These are phyloP conservation scores for Euclidia mi DNA, from an alignment of 2,888 invertebrate species.

Conservation along the genomic window DNA sequence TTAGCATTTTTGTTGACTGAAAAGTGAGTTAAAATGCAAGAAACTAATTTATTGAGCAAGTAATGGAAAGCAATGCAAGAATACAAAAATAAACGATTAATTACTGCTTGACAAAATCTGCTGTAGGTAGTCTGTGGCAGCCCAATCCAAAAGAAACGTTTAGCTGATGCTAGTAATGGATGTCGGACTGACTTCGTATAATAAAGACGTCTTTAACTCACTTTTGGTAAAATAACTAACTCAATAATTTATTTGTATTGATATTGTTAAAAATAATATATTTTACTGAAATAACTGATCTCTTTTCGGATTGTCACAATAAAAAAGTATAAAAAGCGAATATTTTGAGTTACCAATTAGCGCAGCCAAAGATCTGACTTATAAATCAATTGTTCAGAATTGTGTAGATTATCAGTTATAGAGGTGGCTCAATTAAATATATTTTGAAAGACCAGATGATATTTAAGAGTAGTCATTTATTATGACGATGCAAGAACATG, in stretches of 20 bases:
- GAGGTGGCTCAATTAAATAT: conserved; percentile 39
- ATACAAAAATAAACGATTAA: background rate
- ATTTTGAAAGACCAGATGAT: conserved; percentile 12
- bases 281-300: too few relatives aligned
- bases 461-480: conserved; percentile 1
- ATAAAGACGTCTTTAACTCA: conserved; percentile 7
- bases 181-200: background rate
- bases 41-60: background rate
- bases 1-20: background rate
- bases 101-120: too few relatives aligned
- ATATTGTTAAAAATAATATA: conserved; percentile 10
- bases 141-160: too few relatives aligned
- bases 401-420: conserved; percentile 1
- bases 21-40: conserved; percentile 5
- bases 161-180: too few relatives aligned
- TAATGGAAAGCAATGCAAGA: background rate
- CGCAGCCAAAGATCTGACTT: conserved; percentile 50
- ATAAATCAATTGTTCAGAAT: conserved; percentile 15
- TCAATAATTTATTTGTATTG: conserved; percentile 15
- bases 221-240: conserved; percentile 7
- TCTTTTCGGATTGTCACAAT: conserved; percentile 22
- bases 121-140: too few relatives aligned
- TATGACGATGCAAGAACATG: conserved; percentile 11
- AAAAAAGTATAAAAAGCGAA: conserved; percentile 14
- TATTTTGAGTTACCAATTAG: conserved; percentile 40